phyloP scores from a whole-genome alignment of 2,797 vertebrate genomes.

The Microchirus variegatus region DNA sequence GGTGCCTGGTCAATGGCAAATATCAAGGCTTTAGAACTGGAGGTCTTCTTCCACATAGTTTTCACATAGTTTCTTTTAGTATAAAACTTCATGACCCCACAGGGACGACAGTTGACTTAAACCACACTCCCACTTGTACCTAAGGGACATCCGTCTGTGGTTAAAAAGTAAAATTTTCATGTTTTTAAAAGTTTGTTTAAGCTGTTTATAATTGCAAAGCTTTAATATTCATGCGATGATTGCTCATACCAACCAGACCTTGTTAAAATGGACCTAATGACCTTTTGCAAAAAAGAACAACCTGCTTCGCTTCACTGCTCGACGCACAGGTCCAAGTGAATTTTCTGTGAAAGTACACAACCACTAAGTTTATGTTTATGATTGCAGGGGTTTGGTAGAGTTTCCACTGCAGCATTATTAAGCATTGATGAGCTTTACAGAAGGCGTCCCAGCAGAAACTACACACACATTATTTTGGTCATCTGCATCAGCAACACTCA shows the following conservation, averaged over 20 bases:
- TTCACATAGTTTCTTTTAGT: too few species aligned
- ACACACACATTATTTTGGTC: neutral
- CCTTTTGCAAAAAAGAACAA: conserved; percentile 20
- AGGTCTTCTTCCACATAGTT: too few species aligned
- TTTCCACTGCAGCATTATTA: neutral
- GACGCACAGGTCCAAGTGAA: conserved; percentile 1
- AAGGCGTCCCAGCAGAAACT: neutral
- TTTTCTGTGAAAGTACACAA: conserved; percentile 6
- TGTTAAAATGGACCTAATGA: conserved; percentile 39
- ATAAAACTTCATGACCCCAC: too few species aligned
- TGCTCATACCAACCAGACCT: conserved; percentile 22
- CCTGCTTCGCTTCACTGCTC: conserved; percentile 24
- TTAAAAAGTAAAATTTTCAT: too few species aligned
- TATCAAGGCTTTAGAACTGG: too few species aligned
- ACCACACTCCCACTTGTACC: too few species aligned
- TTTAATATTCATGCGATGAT: conserved; percentile 4
- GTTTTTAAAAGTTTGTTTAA: neutral
- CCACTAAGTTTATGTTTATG: neutral
- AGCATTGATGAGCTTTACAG: neutral
- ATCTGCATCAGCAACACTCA: conserved; percentile 3
- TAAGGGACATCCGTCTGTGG: too few species aligned
- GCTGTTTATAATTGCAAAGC: neutral
- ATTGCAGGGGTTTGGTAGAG: neutral
- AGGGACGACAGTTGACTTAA: too few species aligned
- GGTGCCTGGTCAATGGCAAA: too few species aligned